Evolutionary conservation across 2,113 vertebrate genomes (phyloP), one percentile per base, ranked within the genome.

Genomic region (Nothobranchius kuhntae): DNA sequence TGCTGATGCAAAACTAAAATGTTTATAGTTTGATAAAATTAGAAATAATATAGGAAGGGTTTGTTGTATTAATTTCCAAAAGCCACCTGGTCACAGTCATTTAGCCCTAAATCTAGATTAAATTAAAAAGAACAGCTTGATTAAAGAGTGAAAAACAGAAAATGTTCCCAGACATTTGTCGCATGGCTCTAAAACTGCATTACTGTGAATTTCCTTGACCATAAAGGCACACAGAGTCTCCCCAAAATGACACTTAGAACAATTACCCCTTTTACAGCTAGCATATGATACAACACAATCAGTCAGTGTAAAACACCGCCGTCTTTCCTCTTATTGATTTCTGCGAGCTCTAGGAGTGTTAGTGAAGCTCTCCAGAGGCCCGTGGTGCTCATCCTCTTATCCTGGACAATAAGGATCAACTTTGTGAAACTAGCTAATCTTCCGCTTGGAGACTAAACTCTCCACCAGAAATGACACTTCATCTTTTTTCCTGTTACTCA

Each of bases 341-440:
- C 63, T 69, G 68, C 42, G 73, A 86, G 77, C 80, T 75, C 63
- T 50, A 66, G 68, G 80, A 71, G 52, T 64, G 78, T 77, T 83
- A 73, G 84, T 73, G 24, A 85, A 81, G 86, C 75, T 89, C 84
- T 78, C 83, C 68, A 71, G 77, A 84, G 85, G 64, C 59, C 79
- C 30, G 26, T 56, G 73, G 56, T 38, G 71, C 80, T 84, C 82
- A 81, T 86, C 86, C 84, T 88, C 78, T 87, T 86, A 89, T 86
- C 86, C 83, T 60, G 87, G 84, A 87, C 88, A 88, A 88, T 87
- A 81, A 81, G 65, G 84, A 87, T 89, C 81, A 82, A 81, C 82
- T 84, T 75, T 72, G 73, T 83, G 84, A 83, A 86, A 86, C 85
- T 78, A 78, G 72, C 70, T 88, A 87, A 90, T 87, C 87, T 87